Evolutionary conservation across 2,113 vertebrate genomes (phyloP).

Genomic region (Perca fluviatilis): DNA sequence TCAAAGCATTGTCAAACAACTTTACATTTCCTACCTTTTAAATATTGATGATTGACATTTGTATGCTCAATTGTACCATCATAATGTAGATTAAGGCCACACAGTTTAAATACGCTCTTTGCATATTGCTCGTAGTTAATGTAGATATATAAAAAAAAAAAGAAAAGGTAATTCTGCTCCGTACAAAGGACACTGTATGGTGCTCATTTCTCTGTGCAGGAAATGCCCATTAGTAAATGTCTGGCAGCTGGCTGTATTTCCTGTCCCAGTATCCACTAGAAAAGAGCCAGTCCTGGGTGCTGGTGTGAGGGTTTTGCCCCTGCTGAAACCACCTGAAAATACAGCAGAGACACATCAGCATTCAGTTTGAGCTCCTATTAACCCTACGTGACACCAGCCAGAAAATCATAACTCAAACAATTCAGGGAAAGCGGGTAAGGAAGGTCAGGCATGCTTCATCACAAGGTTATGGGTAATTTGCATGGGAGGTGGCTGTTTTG

Average conservation of each 20-base stretch:
- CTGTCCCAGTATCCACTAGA: constrained; percentile 95
- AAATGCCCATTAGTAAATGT: constrained; percentile 91
- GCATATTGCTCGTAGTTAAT: constrained; percentile 31
- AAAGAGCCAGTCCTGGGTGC: constrained; percentile 95
- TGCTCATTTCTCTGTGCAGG: not conserved
- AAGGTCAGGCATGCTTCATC: constrained; percentile 18
- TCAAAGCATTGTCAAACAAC: constrained; percentile 34
- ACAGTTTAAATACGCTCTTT: constrained; percentile 34
- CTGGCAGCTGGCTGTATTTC: constrained; percentile 91
- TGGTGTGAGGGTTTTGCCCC: constrained; percentile 92
- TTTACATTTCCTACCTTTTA: constrained; percentile 31
- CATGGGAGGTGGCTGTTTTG: not conserved
- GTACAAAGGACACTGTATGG: not conserved
- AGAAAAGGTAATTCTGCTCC: not conserved
- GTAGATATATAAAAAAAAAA: not conserved
- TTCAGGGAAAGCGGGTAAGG: not conserved
- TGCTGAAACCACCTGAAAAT: constrained; percentile 94
- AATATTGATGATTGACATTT: constrained; percentile 46
- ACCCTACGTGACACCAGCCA: not conserved
- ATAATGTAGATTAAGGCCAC: constrained; percentile 59
- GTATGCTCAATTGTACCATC: constrained; percentile 3
- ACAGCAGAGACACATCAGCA: constrained; percentile 14
- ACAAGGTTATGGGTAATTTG: constrained; percentile 9
- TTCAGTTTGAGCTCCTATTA: not conserved
- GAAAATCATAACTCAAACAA: not conserved